Percentiles rank a stretch among this genome's conserved stretches.
Conservation (phyloP, 2,797 vertebrate species). For the Gephyroberyx darwinii region DNA sequence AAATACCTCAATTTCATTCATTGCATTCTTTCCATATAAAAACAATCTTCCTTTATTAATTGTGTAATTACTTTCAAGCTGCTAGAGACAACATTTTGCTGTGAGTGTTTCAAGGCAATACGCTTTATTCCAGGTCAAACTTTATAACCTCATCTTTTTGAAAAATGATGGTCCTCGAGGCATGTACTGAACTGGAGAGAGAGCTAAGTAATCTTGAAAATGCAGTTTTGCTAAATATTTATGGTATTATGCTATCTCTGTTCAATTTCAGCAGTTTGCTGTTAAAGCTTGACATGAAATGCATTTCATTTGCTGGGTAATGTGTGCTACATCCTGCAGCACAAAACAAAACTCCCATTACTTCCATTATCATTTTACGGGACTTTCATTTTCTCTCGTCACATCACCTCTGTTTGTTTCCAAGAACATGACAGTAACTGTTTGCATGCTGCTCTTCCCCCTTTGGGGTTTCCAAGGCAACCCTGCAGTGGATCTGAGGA, state of each 20-base stretch:
- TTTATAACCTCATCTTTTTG: no score
- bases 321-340: not conserved
- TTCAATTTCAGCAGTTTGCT: not conserved
- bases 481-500: conserved; percentile 58
- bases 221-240: not conserved
- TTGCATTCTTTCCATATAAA: no score
- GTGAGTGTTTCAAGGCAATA: no score
- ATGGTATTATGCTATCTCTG: not conserved
- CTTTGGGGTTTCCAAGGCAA: conserved; percentile 77
- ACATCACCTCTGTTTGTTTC: conserved; percentile 30
- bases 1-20: no score
- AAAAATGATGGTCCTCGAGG: no score
- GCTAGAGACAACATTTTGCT: no score
- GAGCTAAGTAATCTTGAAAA: not conserved
- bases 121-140: no score
- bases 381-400: conserved; percentile 10
- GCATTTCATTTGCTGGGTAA: not conserved
- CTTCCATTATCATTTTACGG: not conserved
- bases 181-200: not conserved
- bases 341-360: not conserved
- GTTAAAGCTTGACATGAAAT: not conserved
- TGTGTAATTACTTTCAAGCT: no score
- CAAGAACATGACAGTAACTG: conserved; percentile 42
- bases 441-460: conserved; percentile 40
- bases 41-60: no score